Base-by-base conservation (phyloP, 2,888 invertebrate genomes). In the Syrphus vitripennis region DNA sequence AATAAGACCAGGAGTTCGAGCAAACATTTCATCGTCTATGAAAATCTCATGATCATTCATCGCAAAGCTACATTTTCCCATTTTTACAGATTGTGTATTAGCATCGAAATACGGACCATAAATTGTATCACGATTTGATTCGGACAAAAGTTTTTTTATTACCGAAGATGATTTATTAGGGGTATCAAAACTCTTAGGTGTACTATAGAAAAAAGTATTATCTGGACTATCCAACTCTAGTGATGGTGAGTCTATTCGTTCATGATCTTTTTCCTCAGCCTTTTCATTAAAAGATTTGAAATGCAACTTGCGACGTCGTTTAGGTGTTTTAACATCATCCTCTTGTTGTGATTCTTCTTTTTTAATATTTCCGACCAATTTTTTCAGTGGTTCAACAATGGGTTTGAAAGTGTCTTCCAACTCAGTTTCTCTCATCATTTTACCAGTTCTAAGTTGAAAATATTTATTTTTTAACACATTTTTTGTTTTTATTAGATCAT, bases 401-500 rank as follows among this genome's bases (percentile, higher is more conserved):
- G 40, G 40, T 4, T 70, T 55, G 34, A 37, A 37, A 37, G 67
- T 67, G 19, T 48, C 19, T 55, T 55, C 70, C 26, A 55, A 10
- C 26, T 70, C 26, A 1, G 40, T 55, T 55, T 70, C 40, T 12
- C 26, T 55, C 12, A 40, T 42, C 4, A 29, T 29, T 42, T 57
- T 40, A 19, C 70, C 57, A 29, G 45, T 71, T 24, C 19, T 71
- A 2, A 55, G 70, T 19, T 42, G 19, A 14, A 57, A 42, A 45
- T 57, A 71, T 31, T 71, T 57, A 42, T 40, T 55, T 29, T 21
- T 31, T 24, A 79, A 14, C 16, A 48, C 40, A 26, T 48, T 69
- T 19, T 59, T 42, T 4, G 59, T 59, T 75, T 81, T 74, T 50
- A 81, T 37, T 2, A 79, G 37, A 63, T 65, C 42, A 42, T 72